phyloP scores from a whole-genome alignment of 2,888 invertebrate species.

The Amphimallon solstitiale region DNA sequence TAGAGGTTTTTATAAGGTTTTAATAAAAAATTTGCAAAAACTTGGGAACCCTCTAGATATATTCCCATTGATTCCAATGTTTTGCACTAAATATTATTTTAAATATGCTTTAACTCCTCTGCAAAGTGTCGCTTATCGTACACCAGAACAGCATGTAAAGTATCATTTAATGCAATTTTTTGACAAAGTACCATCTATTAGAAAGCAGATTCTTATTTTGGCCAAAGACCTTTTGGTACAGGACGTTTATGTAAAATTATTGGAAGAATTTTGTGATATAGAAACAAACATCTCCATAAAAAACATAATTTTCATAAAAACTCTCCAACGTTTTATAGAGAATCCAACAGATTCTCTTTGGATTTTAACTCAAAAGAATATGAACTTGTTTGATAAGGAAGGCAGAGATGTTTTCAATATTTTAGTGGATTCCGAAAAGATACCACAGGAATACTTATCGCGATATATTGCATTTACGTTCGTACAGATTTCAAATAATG shows the following conservation, averaged over 20 bases:
- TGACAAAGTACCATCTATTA: conserved; percentile 31
- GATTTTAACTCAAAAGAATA: not conserved
- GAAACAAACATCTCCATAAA: conserved; percentile 13
- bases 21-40: conserved; percentile 20
- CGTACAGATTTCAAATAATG: not conserved
- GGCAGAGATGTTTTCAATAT: not conserved
- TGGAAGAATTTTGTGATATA: not conserved
- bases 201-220: conserved; percentile 38
- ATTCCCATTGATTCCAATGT: conserved; percentile 30
- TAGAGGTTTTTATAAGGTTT: not conserved
- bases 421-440: not conserved
- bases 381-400: not conserved
- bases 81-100: conserved; percentile 37
- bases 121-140: conserved; percentile 7
- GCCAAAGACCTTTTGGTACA: not conserved
- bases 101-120: conserved; percentile 28
- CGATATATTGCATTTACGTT: conserved; percentile 7
- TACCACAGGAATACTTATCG: conserved; percentile 16
- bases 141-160: conserved; percentile 25
- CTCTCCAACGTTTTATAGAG: conserved; percentile 4
- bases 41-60: conserved; percentile 10
- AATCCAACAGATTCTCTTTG: conserved; percentile 10
- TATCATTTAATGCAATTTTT: conserved; percentile 8
- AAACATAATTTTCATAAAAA: conserved; percentile 4
- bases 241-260: not conserved